Evolutionary conservation across 2,888 invertebrate genomes (phyloP).

Genomic region (Acanthococcus lagerstroemiae): DNA sequence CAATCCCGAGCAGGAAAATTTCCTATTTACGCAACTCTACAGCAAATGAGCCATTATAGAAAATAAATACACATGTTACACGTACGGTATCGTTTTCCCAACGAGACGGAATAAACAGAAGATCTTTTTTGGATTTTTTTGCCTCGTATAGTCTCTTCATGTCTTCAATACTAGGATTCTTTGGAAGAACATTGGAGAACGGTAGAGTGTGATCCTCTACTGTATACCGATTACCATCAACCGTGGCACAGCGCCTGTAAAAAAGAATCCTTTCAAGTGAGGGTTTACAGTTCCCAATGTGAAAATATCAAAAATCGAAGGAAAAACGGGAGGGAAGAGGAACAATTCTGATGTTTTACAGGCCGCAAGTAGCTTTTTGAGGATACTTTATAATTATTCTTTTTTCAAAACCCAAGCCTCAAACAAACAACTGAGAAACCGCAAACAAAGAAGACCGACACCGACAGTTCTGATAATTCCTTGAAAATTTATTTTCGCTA

Average conservation of each 20-base stretch:
- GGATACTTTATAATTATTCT: too few relatives aligned
- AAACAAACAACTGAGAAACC: too few relatives aligned
- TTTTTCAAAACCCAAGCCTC: too few relatives aligned
- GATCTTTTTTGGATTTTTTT: background rate
- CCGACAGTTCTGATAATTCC: too few relatives aligned
- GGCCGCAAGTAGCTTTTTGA: too few relatives aligned
- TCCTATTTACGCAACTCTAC: too few relatives aligned
- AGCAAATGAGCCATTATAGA: background rate
- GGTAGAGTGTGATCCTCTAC: conserved; percentile 1
- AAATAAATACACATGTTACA: background rate
- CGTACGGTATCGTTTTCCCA: conserved; percentile 1
- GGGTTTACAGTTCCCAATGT: background rate
- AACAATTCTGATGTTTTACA: too few relatives aligned
- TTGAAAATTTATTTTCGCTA: too few relatives aligned
- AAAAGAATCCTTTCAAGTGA: background rate
- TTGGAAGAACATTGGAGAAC: conserved; percentile 4
- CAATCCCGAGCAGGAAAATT: too few relatives aligned
- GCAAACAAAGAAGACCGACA: too few relatives aligned
- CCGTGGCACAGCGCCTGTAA: background rate
- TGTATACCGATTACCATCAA: background rate
- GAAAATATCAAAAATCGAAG: background rate
- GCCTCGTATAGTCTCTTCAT: conserved; percentile 4
- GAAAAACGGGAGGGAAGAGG: too few relatives aligned
- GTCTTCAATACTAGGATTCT: conserved; percentile 11
- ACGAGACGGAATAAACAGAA: background rate